Evolutionary conservation across 2,888 invertebrate species (phyloP), one percentile per base, ranked within the genome.

Genomic region (Sympetrum striolatum): DNA sequence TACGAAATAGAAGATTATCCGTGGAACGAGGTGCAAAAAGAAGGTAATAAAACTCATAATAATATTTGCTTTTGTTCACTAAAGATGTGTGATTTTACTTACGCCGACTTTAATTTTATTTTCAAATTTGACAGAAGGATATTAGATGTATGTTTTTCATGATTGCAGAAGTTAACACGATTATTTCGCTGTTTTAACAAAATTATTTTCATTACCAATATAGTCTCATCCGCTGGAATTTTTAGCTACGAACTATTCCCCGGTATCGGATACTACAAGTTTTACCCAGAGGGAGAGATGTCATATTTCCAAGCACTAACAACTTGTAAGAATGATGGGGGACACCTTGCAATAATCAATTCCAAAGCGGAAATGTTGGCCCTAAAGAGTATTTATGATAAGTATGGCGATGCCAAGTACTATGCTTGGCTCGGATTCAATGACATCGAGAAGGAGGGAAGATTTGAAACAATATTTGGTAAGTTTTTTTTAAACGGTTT

Each of bases 291-390:
- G 22, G 22, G 22, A 80, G 80, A 39, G 8, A 12, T 39, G 14
- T 22, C 22, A 0, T 80, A 37, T 39, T 35, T 39, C 22, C 15
- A 35, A 80, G 80, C 80, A 12, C 39, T 10, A 4, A 1, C 39
- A 14, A 22, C 39, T 15, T 80, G 80, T 10, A 22, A 37, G 35
- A 39, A 35, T 14, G 80, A 80, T 25, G 91, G 92, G 80, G 91
- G 91, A 53, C 91, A 92, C 80, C 91, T 91, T 37, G 91, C 91
- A 5, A 91, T 92, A 90, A 91, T 92, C 81, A 92, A 91, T 91
- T 91, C 91, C 22, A 8, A 60, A 22, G 22, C 60, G 60, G 60
- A 60, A 22, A 18, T n/a, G 22, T 5, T 5, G 0, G 22, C 22
- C 60, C 4, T 60, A 18, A 18, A 8, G 10, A 4, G 4, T 60